Conservation (phyloP, 2,888 invertebrate genomes). For the Oxycera nigricornis region DNA sequence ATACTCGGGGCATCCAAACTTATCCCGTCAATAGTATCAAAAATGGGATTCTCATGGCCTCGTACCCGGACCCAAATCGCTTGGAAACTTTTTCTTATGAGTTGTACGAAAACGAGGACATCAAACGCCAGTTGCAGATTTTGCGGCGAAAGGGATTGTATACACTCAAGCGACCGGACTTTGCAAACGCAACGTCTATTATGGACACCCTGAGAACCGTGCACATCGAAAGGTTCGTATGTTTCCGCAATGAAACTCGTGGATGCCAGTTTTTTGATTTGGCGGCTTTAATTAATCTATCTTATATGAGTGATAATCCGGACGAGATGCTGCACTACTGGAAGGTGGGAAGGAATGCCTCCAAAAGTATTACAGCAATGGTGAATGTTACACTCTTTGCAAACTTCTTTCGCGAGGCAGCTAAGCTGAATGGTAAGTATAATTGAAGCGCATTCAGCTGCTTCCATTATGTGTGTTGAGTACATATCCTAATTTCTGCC, state of each 20-base stretch:
- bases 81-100: neutral
- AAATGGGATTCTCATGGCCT: neutral
- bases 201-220: neutral
- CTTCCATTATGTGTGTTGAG: neutral
- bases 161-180: neutral
- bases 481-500: neutral
- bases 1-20: neutral
- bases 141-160: neutral
- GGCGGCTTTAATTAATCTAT: neutral
- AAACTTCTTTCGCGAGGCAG: neutral
- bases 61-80: neutral
- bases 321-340: constrained; percentile 2
- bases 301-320: constrained; percentile 3
- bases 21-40: constrained; percentile 9
- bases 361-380: neutral
- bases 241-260: neutral
- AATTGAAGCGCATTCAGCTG: no score
- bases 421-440: neutral
- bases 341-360: constrained; percentile 14
- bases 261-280: neutral
- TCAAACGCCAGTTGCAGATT: constrained; percentile 28
- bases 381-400: constrained; percentile 1
- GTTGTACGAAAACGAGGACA: constrained; percentile 14
- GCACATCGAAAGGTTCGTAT: neutral
- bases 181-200: neutral